A percentile compares a stretch with the other conserved stretches of the same genome.
Evolutionary conservation across 2,888 invertebrate species (phyloP).

Genomic region (Caenorhabditis sp.): DNA sequence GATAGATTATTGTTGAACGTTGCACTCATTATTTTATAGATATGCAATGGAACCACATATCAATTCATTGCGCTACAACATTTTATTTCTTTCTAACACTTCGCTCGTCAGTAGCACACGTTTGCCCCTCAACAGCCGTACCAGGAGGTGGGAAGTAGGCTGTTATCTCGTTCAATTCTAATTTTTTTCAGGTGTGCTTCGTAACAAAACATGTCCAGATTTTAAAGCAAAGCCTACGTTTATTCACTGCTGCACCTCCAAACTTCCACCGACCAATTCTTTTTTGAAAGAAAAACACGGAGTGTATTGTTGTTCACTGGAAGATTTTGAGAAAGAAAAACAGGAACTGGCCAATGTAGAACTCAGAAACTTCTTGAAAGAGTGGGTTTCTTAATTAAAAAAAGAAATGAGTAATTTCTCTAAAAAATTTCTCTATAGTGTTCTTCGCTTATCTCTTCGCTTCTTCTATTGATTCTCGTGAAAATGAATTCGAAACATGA

Average conservation of each 20-base stretch:
- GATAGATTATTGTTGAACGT: background rate
- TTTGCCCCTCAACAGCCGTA: too few species aligned
- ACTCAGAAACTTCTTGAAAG: slow-evolving; percentile 59
- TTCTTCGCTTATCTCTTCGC: too few species aligned
- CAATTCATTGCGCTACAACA: too few species aligned
- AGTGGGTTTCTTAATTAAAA: slow-evolving; percentile 53
- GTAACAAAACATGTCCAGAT: slow-evolving; percentile 66
- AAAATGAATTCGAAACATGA: too few species aligned
- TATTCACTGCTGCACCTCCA: slow-evolving; percentile 61
- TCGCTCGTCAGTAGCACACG: too few species aligned
- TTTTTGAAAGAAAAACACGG: slow-evolving; percentile 59
- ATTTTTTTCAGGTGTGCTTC: slow-evolving; percentile 26
- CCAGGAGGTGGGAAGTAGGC: too few species aligned
- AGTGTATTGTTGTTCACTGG: slow-evolving; percentile 60
- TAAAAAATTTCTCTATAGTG: too few species aligned
- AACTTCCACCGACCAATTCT: slow-evolving; percentile 58
- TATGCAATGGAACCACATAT: too few species aligned
- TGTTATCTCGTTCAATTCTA: background rate
- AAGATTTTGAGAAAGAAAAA: slow-evolving; percentile 62
- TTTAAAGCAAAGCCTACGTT: slow-evolving; percentile 64
- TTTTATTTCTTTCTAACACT: too few species aligned
- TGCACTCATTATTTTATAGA: background rate
- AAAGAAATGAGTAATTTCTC: too few species aligned
- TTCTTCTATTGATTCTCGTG: too few species aligned
- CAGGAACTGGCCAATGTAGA: slow-evolving; percentile 62